Conservation (phyloP, 64 coral and sea anemone genomes). For the Montipora cactus region DNA sequence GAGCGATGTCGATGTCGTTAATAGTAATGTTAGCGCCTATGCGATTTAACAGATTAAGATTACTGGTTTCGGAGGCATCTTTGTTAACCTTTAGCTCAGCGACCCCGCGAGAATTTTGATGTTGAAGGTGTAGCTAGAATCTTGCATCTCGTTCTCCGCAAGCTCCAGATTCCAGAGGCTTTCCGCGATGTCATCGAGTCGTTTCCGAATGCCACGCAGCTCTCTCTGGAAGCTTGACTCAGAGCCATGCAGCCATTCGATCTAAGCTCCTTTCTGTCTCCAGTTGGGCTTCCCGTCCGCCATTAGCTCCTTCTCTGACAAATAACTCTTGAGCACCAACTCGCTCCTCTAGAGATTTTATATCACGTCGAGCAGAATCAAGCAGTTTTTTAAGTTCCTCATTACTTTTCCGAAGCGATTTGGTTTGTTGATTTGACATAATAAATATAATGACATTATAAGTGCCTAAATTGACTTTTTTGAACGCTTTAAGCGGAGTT, state of each 20-base stretch:
- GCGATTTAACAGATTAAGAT: conserved; percentile 28
- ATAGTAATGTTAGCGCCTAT: conserved; percentile 10
- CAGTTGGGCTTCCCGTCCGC: conserved; percentile 13
- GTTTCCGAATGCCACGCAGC: background rate
- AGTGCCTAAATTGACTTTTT: background rate
- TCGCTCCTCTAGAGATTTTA: background rate
- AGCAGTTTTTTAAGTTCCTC: background rate
- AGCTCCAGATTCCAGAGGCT: conserved; percentile 8
- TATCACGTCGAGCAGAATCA: background rate
- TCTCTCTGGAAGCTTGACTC: background rate
- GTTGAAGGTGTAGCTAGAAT: background rate
- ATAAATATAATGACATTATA: background rate
- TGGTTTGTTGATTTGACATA: background rate
- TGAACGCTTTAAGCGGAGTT: too few species aligned
- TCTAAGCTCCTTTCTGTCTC: conserved; percentile 26
- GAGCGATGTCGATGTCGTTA: conserved; percentile 39
- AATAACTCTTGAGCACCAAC: background rate
- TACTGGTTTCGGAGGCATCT: conserved; percentile 25
- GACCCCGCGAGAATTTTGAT: conserved; percentile 20
- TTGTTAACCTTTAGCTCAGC: conserved; percentile 21
- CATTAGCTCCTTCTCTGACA: conserved; percentile 19
- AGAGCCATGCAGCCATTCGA: conserved; percentile 11
- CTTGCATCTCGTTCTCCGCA: conserved; percentile 23
- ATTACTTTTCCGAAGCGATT: background rate
- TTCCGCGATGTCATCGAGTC: background rate